These are phyloP conservation scores for Porites rus DNA, from an alignment of 92 coral and sea anemone genomes.

Conservation along the genomic window DNA sequence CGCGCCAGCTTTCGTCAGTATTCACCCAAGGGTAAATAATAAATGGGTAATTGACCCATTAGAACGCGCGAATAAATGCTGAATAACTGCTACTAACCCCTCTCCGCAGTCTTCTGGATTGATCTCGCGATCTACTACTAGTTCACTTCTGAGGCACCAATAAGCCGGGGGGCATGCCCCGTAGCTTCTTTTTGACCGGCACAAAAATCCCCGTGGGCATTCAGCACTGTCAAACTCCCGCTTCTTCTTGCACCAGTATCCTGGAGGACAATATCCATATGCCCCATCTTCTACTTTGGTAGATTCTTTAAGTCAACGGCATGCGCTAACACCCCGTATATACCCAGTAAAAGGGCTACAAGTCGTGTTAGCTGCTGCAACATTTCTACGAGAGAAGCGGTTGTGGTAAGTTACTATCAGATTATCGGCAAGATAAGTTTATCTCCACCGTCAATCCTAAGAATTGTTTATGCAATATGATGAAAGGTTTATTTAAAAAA, in stretches of 20 bases:
- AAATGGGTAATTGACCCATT: no score
- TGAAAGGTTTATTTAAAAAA: no score
- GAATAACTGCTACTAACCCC: slow-evolving; percentile 14
- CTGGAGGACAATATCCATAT: slow-evolving; percentile 49
- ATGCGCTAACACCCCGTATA: slow-evolving; percentile 49
- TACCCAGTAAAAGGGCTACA: slow-evolving; percentile 52
- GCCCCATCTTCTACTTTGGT: slow-evolving; percentile 12
- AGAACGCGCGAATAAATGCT: background rate
- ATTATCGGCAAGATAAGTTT: no score
- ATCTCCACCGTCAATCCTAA: no score
- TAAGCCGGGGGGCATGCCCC: slow-evolving; percentile 74
- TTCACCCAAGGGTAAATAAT: no score
- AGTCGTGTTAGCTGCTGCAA: slow-evolving; percentile 43
- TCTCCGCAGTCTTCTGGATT: slow-evolving; percentile 52
- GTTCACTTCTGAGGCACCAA: slow-evolving; percentile 79
- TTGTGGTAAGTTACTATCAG: background rate
- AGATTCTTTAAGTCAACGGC: background rate
- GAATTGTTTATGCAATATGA: no score
- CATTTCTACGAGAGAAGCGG: slow-evolving; percentile 45
- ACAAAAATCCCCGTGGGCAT: slow-evolving; percentile 70
- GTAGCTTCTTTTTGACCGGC: slow-evolving; percentile 56
- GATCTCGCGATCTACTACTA: slow-evolving; percentile 67
- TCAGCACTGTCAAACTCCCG: slow-evolving; percentile 54
- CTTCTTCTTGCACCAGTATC: slow-evolving; percentile 71
- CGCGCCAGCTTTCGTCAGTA: no score